A percentile compares a stretch with the other conserved stretches of the same genome.
These are phyloP conservation scores for Zaprionus gabonicus DNA, from an alignment of 1,140 invertebrate species.

Conservation along the genomic window DNA sequence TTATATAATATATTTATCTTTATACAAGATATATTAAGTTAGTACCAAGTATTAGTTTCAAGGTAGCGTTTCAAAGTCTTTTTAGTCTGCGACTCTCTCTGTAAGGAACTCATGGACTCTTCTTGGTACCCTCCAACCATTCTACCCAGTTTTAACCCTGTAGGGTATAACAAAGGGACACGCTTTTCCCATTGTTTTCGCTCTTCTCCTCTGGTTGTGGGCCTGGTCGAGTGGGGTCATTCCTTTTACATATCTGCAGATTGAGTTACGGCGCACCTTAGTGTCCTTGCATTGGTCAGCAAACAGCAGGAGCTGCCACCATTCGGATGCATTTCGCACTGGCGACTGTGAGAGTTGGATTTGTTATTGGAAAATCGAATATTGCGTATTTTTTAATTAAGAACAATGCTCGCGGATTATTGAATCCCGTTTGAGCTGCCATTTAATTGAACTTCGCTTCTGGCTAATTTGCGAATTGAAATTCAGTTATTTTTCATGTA, in stretches of 20 bases:
- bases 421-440: slow-evolving; percentile 62
- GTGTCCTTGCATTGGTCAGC: neutral
- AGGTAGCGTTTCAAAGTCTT: too few relatives aligned
- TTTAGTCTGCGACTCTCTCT: neutral
- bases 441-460: slow-evolving; percentile 60
- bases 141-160: neutral
- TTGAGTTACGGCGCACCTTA: slow-evolving; percentile 58
- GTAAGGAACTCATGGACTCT: neutral
- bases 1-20: too few relatives aligned
- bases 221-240: slow-evolving; percentile 22
- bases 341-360: slow-evolving; percentile 8
- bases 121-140: neutral
- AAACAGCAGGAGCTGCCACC: neutral
- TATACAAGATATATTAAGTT: neutral
- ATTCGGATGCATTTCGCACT: neutral
- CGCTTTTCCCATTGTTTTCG: slow-evolving; percentile 32
- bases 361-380: slow-evolving; percentile 69
- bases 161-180: slow-evolving; percentile 4
- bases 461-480: slow-evolving; percentile 3
- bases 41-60: neutral
- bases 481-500: neutral
- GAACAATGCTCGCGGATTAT: slow-evolving; percentile 47
- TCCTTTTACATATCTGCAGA: slow-evolving; percentile 68
- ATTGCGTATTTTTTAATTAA: slow-evolving; percentile 75
- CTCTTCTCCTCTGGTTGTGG: slow-evolving; percentile 51